Base-by-base conservation (phyloP, 2,797 vertebrate genomes). In the Nannoperca australis region DNA sequence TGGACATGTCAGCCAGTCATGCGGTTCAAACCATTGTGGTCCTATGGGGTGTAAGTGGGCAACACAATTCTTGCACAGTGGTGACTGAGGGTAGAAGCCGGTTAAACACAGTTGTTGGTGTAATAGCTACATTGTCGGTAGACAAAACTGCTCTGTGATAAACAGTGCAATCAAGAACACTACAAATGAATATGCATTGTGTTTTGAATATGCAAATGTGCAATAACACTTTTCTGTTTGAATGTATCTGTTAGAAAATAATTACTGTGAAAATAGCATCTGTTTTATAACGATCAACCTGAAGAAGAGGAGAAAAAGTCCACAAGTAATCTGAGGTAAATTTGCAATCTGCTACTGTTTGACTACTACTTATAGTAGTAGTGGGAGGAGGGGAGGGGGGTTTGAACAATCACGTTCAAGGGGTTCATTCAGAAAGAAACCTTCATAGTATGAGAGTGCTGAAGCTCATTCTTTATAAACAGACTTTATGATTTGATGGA, bases 271-370 rank as follows among this genome's bases (percentile, higher is more conserved):
- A 85, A 89, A 90, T 81, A 88, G 61, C 11, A 70, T 83, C 67
- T 89, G 45, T 56, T 86, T 55, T 54, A 22, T 55, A 77, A 63
- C 9, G 30, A 61, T 78, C 61, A 76, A 88, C 92, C 91, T 91
- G 92, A 90, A 90, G 69, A 83, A 72, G 69, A 85, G 54, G 78
- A 73, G 75, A 73, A 76, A 65, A 76, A 68, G 76, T 83, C 82
- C 77, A 89, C 60, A 73, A 73, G 83, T 79, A 59, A 73, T 90
- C 73, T 90, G 88, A 92, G 90, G 88, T 93, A 88, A 78, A 90
- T 70, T 22, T 76, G 73, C 49, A 76, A 76, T 83, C 42, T 45
- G 71, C 67, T 63, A 78, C 67, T 78, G 42, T 47, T 47, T 47
- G 7, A 47, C 45, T 20, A 8, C 8, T 20, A 66, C 78, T 27